These are phyloP conservation scores for Crotalus tigris DNA, from an alignment of 2,113 vertebrate genomes.

Conservation along the genomic window DNA sequence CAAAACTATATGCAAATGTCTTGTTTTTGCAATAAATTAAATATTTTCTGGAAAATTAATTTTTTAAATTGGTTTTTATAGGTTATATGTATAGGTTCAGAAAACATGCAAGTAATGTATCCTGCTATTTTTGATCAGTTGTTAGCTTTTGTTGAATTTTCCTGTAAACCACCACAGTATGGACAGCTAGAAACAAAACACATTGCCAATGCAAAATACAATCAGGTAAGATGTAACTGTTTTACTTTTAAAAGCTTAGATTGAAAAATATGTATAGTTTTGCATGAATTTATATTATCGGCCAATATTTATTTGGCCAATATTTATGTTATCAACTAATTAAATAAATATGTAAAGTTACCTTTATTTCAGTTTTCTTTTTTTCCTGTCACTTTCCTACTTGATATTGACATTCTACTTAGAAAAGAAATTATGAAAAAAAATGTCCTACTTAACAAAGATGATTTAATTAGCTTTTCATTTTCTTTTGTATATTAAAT, in stretches of 20 bases:
- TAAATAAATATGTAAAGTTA: neutral
- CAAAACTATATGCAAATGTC: neutral
- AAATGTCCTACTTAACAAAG: constrained; percentile 39
- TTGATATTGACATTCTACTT: constrained; percentile 14
- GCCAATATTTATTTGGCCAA: constrained; percentile 25
- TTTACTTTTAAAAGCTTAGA: constrained; percentile 28
- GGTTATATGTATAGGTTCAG: constrained; percentile 95
- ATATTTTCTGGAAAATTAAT: neutral
- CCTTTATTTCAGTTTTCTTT: constrained; percentile 20
- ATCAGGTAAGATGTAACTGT: constrained; percentile 82
- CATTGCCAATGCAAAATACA: constrained; percentile 98
- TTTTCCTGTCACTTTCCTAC: constrained; percentile 26
- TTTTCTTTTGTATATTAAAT: constrained; percentile 41
- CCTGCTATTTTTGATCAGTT: constrained; percentile 97
- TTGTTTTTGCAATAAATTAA: neutral
- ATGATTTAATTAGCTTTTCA: constrained; percentile 38
- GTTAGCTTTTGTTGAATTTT: constrained; percentile 95
- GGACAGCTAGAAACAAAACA: constrained; percentile 97
- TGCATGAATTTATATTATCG: constrained; percentile 33
- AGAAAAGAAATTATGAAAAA: constrained; percentile 29
- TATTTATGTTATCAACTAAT: constrained; percentile 33
- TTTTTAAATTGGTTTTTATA: constrained; percentile 56
- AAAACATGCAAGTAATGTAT: constrained; percentile 99
- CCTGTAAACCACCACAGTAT: constrained; percentile 96
- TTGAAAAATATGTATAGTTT: constrained; percentile 12